These are phyloP conservation scores for Brachionus plicatilis DNA, from an alignment of 1,140 invertebrate genomes.

Conservation along the genomic window DNA sequence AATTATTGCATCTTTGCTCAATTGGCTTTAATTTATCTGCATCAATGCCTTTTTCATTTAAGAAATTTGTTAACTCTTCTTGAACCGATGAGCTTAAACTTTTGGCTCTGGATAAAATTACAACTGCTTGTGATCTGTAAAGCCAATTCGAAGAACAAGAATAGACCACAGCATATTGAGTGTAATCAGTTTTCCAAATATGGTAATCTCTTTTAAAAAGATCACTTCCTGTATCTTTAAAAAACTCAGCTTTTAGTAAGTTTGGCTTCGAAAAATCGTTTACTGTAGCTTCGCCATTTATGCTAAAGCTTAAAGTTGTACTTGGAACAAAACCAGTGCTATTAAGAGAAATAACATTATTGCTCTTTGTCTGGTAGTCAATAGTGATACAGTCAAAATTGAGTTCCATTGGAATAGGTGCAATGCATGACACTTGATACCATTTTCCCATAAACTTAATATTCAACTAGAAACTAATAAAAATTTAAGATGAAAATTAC, in stretches of 20 bases:
- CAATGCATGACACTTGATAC: not conserved
- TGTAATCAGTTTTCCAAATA: constrained; percentile 21
- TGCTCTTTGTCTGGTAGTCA: not conserved
- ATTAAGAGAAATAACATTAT: not conserved
- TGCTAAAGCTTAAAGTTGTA: not conserved
- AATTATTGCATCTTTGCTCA: not conserved
- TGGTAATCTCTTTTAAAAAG: not conserved
- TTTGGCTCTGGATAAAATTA: not conserved
- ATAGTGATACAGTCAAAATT: not conserved
- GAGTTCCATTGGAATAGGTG: not conserved
- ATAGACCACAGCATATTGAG: not conserved
- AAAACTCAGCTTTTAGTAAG: not conserved
- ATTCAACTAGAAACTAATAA: not conserved
- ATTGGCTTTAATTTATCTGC: not conserved
- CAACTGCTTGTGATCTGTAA: not conserved
- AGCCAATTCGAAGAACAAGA: not conserved
- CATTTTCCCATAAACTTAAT: not conserved
- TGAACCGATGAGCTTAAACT: not conserved
- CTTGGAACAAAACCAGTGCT: not conserved
- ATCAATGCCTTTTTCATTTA: not conserved
- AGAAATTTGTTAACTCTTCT: not conserved
- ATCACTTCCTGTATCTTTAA: not conserved
- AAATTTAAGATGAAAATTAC: not conserved
- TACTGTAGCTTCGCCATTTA: not conserved
- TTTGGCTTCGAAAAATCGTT: not conserved